These are phyloP conservation scores for Tribolium castaneum DNA, from an alignment of 1,140 invertebrate species.

Conservation along the genomic window DNA sequence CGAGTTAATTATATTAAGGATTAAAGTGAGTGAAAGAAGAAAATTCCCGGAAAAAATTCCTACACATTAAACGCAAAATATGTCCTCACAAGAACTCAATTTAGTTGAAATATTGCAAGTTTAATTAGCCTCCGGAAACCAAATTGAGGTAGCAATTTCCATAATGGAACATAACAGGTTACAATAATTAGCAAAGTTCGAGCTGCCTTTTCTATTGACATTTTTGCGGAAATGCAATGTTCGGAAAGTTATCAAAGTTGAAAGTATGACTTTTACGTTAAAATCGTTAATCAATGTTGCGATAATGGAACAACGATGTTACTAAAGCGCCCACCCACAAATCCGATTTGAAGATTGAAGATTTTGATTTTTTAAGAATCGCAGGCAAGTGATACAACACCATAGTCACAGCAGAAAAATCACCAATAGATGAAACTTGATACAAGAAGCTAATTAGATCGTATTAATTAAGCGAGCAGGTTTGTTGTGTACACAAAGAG, in stretches of 20 bases:
- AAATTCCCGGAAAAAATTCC: neutral
- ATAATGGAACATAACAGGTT: slow-evolving; percentile 10
- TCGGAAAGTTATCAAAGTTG: neutral
- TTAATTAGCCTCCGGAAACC: slow-evolving; percentile 19
- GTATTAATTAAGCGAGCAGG: neutral
- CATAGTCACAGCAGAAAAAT: too few relatives aligned
- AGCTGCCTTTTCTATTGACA: slow-evolving; percentile 6
- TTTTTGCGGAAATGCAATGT: neutral
- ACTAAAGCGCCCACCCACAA: neutral
- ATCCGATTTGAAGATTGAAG: slow-evolving; percentile 18
- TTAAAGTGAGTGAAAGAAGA: slow-evolving; percentile 1
- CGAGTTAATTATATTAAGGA: slow-evolving; percentile 4
- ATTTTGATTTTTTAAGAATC: neutral
- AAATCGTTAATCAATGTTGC: slow-evolving; percentile 18
- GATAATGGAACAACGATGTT: slow-evolving; percentile 24
- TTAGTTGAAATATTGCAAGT: slow-evolving; percentile 2
- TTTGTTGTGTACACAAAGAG: neutral
- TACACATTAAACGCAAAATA: neutral
- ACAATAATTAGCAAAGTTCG: slow-evolving; percentile 21
- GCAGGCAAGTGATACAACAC: neutral
- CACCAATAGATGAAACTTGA: too few relatives aligned
- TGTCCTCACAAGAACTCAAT: slow-evolving; percentile 9
- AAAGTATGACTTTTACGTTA: neutral
- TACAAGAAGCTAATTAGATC: too few relatives aligned
- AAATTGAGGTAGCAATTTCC: slow-evolving; percentile 33